These are phyloP conservation scores for Myotis pilosus DNA, from an alignment of 2,797 vertebrate genomes.

Conservation along the genomic window DNA sequence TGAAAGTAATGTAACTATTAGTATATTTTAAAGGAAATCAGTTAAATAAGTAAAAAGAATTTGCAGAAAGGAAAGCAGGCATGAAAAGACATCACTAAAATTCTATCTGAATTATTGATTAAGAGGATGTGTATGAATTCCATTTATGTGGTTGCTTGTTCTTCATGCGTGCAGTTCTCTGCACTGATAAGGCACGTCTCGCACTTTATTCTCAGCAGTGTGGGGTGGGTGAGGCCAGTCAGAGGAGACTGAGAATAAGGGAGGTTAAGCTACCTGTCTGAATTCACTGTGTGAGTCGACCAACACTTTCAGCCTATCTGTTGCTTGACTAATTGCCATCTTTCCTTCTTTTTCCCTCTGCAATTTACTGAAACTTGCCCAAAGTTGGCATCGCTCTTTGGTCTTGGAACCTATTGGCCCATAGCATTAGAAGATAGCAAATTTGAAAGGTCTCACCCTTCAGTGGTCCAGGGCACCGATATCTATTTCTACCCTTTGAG, in stretches of 20 bases:
- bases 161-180: not conserved
- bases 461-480: not conserved
- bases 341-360: not conserved
- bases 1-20: not conserved
- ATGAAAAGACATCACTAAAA: not conserved
- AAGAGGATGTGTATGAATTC: not conserved
- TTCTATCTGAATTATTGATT: not conserved
- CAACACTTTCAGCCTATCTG: not conserved
- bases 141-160: not conserved
- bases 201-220: not conserved
- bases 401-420: not conserved
- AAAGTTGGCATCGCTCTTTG: not conserved
- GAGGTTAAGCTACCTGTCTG: not conserved
- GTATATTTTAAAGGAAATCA: constrained; percentile 17
- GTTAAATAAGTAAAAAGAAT: not conserved
- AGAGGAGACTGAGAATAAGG: not conserved
- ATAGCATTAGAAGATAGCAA: not conserved
- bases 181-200: not conserved
- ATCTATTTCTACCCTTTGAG: not conserved
- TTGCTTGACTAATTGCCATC: not conserved
- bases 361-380: not conserved
- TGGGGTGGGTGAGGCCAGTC: not conserved
- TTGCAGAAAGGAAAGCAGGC: not conserved
- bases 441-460: not conserved
- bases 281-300: not conserved